A percentile compares a stretch with the other conserved stretches of the same genome.
These are phyloP conservation scores for Scaptomyza tumidula DNA, from an alignment of 2,888 invertebrate genomes.

Conservation along the genomic window DNA sequence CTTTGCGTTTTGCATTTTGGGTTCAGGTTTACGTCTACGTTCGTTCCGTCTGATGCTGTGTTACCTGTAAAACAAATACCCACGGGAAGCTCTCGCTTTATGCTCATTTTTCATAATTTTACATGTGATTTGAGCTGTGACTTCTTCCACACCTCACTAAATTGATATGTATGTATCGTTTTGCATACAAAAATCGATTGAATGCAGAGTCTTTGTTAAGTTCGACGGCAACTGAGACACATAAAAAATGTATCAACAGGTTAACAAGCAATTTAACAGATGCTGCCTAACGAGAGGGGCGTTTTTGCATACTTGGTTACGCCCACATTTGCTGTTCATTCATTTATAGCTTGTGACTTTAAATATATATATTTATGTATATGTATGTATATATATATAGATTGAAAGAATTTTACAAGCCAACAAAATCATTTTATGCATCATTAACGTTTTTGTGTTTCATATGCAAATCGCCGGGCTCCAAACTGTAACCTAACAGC, in stretches of 20 bases:
- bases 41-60: slow-evolving; percentile 3
- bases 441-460: slow-evolving; percentile 80
- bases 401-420: slow-evolving; percentile 74
- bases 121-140: slow-evolving; percentile 66
- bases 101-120: slow-evolving; percentile 75
- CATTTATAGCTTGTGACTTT: slow-evolving; percentile 68
- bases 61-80: slow-evolving; percentile 44
- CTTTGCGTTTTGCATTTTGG: slow-evolving; percentile 31
- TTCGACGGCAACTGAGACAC: slow-evolving; percentile 32
- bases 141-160: slow-evolving; percentile 5
- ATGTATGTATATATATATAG: slow-evolving; percentile 7
- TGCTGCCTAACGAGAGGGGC: slow-evolving; percentile 47
- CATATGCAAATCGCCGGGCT: slow-evolving; percentile 71
- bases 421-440: slow-evolving; percentile 79
- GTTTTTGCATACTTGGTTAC: slow-evolving; percentile 8
- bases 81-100: slow-evolving; percentile 43
- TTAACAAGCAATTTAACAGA: slow-evolving; percentile 69
- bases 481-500: not conserved
- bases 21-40: not conserved
- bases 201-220: slow-evolving; percentile 53
- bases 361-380: slow-evolving; percentile 19
- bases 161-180: not conserved
- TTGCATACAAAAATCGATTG: slow-evolving; percentile 58
- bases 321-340: slow-evolving; percentile 63
- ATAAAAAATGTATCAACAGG: slow-evolving; percentile 75